Conservation (phyloP, 2,888 invertebrate genomes). For the Lamellibrachia columna region DNA sequence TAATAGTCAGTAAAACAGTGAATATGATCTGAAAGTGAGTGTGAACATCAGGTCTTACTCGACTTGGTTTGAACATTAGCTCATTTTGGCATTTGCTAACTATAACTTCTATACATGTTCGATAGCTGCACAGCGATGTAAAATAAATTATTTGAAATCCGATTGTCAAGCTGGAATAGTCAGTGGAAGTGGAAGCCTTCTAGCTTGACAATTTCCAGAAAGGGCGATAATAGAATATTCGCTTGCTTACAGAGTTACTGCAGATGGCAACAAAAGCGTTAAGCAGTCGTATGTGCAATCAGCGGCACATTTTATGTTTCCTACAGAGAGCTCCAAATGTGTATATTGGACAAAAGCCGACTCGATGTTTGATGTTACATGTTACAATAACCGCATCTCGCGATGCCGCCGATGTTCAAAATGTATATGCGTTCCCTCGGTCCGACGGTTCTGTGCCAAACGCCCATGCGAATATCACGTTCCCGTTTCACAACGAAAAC, state of each 20-base stretch:
- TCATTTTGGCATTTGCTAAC: too few species aligned
- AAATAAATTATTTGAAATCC: background rate
- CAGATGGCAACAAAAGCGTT: background rate
- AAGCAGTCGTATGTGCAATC: slow-evolving; percentile 1
- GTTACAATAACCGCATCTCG: slow-evolving; percentile 2
- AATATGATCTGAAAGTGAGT: too few species aligned
- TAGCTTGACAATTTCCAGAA: background rate
- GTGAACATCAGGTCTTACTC: too few species aligned
- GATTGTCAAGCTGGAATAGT: background rate
- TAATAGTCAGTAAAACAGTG: too few species aligned
- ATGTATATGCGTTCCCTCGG: background rate
- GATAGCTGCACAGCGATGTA: background rate
- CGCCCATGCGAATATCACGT: background rate
- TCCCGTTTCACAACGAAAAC: slow-evolving; percentile 9
- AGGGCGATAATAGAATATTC: slow-evolving; percentile 5
- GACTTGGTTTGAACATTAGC: too few species aligned
- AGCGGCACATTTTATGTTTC: background rate
- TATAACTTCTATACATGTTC: background rate
- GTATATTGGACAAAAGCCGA: background rate
- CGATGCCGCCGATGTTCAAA: slow-evolving; percentile 5
- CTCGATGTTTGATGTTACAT: slow-evolving; percentile 8
- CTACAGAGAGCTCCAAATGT: background rate
- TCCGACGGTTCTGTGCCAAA: background rate
- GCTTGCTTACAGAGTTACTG: background rate
- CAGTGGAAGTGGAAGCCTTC: background rate